Conservation (phyloP, 2,888 invertebrate species). For the Clepsis dumicolana region DNA sequence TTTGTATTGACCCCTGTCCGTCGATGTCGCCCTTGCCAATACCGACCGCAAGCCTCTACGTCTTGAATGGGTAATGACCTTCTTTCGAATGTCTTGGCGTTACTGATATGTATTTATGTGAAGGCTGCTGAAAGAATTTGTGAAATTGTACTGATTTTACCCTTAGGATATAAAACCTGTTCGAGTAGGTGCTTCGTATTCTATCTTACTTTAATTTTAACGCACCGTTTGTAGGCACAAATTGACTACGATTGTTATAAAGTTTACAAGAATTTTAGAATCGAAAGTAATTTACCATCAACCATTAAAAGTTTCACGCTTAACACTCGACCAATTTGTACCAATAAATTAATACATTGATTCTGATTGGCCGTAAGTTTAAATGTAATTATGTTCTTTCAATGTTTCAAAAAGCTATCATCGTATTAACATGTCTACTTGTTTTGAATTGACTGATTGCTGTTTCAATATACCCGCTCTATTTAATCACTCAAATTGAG, state of each 20-base stretch:
- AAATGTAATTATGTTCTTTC: neutral
- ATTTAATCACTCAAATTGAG: constrained; percentile 69
- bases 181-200: neutral
- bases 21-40: constrained; percentile 51
- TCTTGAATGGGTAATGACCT: constrained; percentile 50
- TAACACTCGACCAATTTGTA: neutral
- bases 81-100: constrained; percentile 14
- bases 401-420: constrained; percentile 59
- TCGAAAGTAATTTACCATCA: too few relatives aligned
- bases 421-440: constrained; percentile 67
- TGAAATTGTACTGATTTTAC: neutral
- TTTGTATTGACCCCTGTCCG: constrained; percentile 63
- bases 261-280: too few relatives aligned
- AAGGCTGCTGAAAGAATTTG: neutral
- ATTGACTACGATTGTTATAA: too few relatives aligned
- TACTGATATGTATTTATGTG: neutral
- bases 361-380: constrained; percentile 45
- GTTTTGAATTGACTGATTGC: constrained; percentile 70
- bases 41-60: constrained; percentile 44
- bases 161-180: too few relatives aligned
- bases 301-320: too few relatives aligned
- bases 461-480: constrained; percentile 63
- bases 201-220: too few relatives aligned
- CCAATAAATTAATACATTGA: constrained; percentile 29
- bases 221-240: too few relatives aligned